phyloP scores from a whole-genome alignment of 2,888 invertebrate species.

The Syritta pipiens region DNA sequence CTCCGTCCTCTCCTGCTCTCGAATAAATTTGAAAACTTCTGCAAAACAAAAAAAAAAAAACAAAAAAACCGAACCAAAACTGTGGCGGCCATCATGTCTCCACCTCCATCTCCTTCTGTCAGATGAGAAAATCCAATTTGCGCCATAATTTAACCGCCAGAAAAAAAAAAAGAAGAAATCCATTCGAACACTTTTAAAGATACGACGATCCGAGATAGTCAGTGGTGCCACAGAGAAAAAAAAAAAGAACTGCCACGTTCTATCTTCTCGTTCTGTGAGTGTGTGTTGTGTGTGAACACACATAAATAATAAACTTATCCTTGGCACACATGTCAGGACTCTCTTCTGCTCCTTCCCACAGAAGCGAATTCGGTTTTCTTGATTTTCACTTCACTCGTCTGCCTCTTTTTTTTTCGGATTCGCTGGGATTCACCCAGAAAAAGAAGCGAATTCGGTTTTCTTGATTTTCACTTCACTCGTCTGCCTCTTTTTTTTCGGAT shows the following conservation, averaged over 20 bases:
- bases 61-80: too few species aligned
- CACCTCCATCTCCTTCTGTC: background rate
- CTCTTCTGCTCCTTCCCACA: too few species aligned
- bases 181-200: conserved; percentile 39
- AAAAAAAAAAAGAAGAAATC: too few species aligned
- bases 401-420: background rate
- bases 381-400: background rate
- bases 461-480: background rate
- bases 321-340: background rate
- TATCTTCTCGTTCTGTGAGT: background rate
- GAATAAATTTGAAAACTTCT: conserved; percentile 38
- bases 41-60: too few species aligned
- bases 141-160: conserved; percentile 58
- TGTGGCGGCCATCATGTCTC: conserved; percentile 1
- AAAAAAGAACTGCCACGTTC: background rate
- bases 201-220: background rate
- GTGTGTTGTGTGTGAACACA: conserved; percentile 27
- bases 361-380: background rate
- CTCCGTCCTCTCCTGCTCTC: conserved; percentile 2
- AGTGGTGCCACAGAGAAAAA: background rate
- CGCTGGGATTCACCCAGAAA: background rate
- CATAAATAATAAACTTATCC: conserved; percentile 66
- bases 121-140: conserved; percentile 62
- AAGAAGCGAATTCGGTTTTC: background rate
- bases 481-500: background rate